Evolutionary conservation across 2,113 vertebrate genomes (phyloP), one percentile per base, ranked within the genome.

Genomic region (Podarcis cretensis): DNA sequence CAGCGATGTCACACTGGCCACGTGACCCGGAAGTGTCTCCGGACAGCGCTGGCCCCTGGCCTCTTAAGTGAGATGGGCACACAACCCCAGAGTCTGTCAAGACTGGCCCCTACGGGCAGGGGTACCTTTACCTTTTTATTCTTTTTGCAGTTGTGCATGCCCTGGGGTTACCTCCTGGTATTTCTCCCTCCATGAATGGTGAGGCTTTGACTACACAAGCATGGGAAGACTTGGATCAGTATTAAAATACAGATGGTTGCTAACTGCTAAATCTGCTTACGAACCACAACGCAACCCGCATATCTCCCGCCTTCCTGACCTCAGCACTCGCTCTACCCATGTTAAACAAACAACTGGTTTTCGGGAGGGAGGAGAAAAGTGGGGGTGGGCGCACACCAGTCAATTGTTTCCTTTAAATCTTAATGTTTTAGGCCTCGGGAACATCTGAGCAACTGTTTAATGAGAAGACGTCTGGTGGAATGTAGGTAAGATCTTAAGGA

Each of bases 271-370:
- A 75, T 94, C 91, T 87, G 91, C 73, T 94, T 81, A 82, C 93
- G n/a, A 83, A 91, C 84, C 91, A 83, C 68, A 69, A 35, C 87
- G 63, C 91, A 92, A 87, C 91, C 90, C 25, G 25, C 79, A 96
- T 94, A 54, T 93, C 88, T 93, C 93, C 90, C 92, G 90, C 35
- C 35, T 35, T 89, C 75, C 6, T 89, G 93, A 90, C 90, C 82
- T 90, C 91, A 90, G 80, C 89, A 83, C 93, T 92, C 81, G 76
- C 83, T 95, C 91, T 86, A 91, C 81, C 85, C 0, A 1, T 83
- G 85, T 91, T 94, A 95, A 95, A 94, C 93, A 96, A 95, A 73
- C 23, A 93, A 89, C 90, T 93, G 92, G 94, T 94, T 93, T 95
- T 83, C 80, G 48, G 90, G 88, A 74, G 85, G 94, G 95, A 92